Base-by-base conservation (phyloP, 2,797 vertebrate genomes). In the Gymnothorax reevesii region DNA sequence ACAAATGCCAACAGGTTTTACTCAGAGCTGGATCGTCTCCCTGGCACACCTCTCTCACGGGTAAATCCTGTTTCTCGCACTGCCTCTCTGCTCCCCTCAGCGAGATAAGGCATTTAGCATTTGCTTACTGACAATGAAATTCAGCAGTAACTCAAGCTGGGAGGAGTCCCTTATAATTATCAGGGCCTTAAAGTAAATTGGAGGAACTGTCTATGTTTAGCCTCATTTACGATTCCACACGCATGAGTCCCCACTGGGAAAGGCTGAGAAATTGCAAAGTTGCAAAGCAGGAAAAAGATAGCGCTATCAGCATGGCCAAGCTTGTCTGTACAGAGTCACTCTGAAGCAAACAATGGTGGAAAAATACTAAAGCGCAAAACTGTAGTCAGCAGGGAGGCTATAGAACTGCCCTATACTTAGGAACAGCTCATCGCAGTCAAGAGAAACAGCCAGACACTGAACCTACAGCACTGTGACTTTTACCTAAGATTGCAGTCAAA, bases 101-200 rank as follows among this genome's bases (percentile, higher is more conserved):
- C 71, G 83, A 52, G 85, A 86, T 54, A 71, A 88, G 88, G 9
- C n/a, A 83, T 49, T 57, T 15, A 27, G 54, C 33, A 84, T 22
- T 60, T 64, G 33, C 57, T 84, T 17, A 9, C 27, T 20, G 27
- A 64, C 42, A 62, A 49, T 83, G 15, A 3, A 62, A 83, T 52
- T 89, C 83, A 87, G 59, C 8, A 33, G 13, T 77, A 4, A 89
- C 89, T 91, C 88, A 64, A 12, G 49, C 87, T 87, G 90, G 89
- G 92, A 93, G 86, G 33, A 0, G 8, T 15, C 54, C 84, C 57
- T 60, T 71, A 86, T 90, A 66, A 90, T 59, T 49, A 60, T n/a
- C 25, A 82, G 71, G 7, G 12, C 54, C 49, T 52, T 79, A 7
- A 22, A 54, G 75, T 22, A 54, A 79, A 79, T 22, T 54, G 42